Conservation (phyloP, 1,140 invertebrate genomes). For the Gonatopus flavifemur region DNA sequence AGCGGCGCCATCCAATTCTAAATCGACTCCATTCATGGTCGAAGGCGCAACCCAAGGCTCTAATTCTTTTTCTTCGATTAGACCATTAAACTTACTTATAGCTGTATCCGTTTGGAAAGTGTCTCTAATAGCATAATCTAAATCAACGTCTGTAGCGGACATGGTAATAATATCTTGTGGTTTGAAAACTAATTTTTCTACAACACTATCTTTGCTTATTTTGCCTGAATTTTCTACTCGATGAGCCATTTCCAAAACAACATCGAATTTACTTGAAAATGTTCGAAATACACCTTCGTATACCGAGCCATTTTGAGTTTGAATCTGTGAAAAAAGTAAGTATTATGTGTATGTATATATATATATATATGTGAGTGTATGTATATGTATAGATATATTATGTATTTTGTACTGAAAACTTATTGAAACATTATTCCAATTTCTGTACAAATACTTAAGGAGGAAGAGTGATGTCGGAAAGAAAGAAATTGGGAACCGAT, state of each 20-base stretch:
- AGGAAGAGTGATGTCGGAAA: no score
- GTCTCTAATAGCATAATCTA: conserved; percentile 84
- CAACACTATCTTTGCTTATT: conserved; percentile 68
- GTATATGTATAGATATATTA: no score
- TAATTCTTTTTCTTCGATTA: conserved; percentile 75
- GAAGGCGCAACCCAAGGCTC: conserved; percentile 83
- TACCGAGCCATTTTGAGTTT: conserved; percentile 76
- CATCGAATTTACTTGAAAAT: conserved; percentile 80
- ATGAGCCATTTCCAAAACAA: conserved; percentile 82
- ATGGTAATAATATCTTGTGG: conserved; percentile 80
- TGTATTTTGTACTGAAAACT: neutral
- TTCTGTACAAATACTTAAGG: no score
- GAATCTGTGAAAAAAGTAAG: conserved; percentile 56
- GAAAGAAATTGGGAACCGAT: no score
- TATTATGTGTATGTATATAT: no score
- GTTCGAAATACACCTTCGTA: conserved; percentile 87
- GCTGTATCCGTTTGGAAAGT: conserved; percentile 84
- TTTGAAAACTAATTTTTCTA: conserved; percentile 85
- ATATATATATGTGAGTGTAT: no score
- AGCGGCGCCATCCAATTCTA: conserved; percentile 67
- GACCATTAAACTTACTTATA: conserved; percentile 67
- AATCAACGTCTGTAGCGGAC: conserved; percentile 77
- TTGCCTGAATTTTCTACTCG: conserved; percentile 72
- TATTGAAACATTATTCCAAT: neutral
- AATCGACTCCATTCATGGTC: conserved; percentile 64